These are phyloP conservation scores for Amphiura filiformis DNA, from an alignment of 35 echinoderm and acorn worm genomes.

Conservation along the genomic window DNA sequence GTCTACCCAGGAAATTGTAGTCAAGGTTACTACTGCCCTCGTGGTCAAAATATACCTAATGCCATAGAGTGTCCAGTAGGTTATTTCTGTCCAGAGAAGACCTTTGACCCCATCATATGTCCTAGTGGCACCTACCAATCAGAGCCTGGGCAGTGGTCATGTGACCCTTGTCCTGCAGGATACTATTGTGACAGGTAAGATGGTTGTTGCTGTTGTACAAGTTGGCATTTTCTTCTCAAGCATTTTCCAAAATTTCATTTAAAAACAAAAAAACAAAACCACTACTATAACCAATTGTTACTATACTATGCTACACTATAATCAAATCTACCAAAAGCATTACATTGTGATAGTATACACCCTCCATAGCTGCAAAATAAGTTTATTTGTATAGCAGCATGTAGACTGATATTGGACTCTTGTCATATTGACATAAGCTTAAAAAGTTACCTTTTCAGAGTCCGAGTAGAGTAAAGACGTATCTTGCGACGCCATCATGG, in stretches of 20 bases:
- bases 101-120: constrained; percentile 88
- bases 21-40: constrained; percentile 88
- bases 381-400: too few species aligned
- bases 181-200: constrained; percentile 98
- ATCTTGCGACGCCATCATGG: too few species aligned
- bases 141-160: constrained; percentile 72
- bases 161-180: constrained; percentile 78
- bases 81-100: constrained; percentile 83
- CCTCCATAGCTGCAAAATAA: background rate
- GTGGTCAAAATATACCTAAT: constrained; percentile 69
- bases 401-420: too few species aligned
- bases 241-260: background rate
- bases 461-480: too few species aligned
- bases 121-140: constrained; percentile 84
- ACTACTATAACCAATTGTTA: background rate
- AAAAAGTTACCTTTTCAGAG: too few species aligned
- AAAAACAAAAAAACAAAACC: too few species aligned
- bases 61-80: constrained; percentile 84
- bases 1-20: constrained; percentile 75
- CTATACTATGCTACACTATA: background rate
- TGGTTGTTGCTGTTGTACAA: too few species aligned
- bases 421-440: too few species aligned
- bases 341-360: background rate
- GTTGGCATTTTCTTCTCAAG: too few species aligned
- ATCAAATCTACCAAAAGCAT: background rate